Conservation (phyloP, 2,797 vertebrate species). For the Ispidina picta region DNA sequence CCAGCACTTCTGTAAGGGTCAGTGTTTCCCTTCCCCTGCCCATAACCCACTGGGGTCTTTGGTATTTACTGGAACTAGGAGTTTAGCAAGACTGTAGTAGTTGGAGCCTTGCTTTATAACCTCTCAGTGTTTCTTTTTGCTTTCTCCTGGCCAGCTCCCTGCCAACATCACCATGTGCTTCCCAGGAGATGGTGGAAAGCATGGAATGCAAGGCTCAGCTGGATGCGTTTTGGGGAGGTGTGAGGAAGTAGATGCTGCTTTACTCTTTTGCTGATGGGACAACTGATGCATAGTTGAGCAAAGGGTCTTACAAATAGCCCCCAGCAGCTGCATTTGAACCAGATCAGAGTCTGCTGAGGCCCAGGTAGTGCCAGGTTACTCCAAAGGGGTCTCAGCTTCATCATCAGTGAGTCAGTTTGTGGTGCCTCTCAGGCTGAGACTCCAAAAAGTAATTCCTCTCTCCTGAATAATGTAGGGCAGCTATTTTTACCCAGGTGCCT, state of each 20-base stretch:
- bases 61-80: neutral
- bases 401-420: neutral
- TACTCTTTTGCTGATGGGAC: neutral
- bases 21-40: neutral
- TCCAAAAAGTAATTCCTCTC: constrained; percentile 3
- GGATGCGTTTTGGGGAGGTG: neutral
- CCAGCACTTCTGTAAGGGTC: neutral
- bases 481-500: constrained; percentile 24
- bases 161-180: neutral
- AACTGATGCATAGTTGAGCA: neutral
- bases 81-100: neutral
- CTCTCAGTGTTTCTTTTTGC: neutral
- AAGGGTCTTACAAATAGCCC: neutral
- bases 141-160: neutral
- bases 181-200: neutral
- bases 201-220: neutral
- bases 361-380: neutral
- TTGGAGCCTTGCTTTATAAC: neutral
- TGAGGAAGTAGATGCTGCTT: neutral
- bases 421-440: neutral
- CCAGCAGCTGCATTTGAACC: neutral
- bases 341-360: neutral
- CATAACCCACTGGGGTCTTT: neutral
- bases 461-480: constrained; percentile 13
- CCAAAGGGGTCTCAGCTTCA: neutral